Evolutionary conservation across 53 echinoderm and acorn worm genomes (phyloP).

Genomic region (Luidia sarsii): DNA sequence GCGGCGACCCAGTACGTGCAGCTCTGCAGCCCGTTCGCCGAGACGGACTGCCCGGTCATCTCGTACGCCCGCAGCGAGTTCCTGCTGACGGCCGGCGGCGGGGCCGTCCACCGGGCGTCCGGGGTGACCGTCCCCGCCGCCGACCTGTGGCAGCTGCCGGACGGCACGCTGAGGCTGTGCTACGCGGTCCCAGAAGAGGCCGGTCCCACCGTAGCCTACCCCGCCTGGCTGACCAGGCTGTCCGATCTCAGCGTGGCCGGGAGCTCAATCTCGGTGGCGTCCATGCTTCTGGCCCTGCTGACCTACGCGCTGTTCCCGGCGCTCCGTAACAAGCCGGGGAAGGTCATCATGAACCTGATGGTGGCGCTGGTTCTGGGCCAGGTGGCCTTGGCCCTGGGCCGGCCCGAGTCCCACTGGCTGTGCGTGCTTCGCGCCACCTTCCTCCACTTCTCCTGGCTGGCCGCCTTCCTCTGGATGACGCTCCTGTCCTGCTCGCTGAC

Average conservation of each 20-base stretch:
- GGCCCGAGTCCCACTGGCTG: background rate
- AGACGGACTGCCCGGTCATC: background rate
- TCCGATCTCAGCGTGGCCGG: slow-evolving; percentile 2
- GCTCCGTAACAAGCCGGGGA: slow-evolving; percentile 12
- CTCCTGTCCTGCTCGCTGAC: slow-evolving; percentile 34
- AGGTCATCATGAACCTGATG: slow-evolving; percentile 12
- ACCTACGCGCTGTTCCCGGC: slow-evolving; percentile 12
- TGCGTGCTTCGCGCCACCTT: slow-evolving; percentile 39
- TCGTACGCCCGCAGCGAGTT: slow-evolving; percentile 2
- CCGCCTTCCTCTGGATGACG: slow-evolving; percentile 63
- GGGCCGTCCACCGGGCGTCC: slow-evolving; percentile 2
- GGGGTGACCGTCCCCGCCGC: background rate
- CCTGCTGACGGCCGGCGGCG: no score
- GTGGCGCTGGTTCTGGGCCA: slow-evolving; percentile 7
- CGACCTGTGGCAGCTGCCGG: slow-evolving; percentile 26
- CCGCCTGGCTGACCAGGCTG: slow-evolving; percentile 3
- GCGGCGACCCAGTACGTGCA: background rate
- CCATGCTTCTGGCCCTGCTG: background rate
- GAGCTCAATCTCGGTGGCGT: background rate
- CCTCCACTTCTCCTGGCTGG: slow-evolving; percentile 55
- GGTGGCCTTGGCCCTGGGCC: background rate
- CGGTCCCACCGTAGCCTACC: background rate
- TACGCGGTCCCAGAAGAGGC: background rate
- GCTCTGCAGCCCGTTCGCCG: slow-evolving; percentile 15
- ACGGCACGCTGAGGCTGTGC: slow-evolving; percentile 2